Evolutionary conservation across 2,888 invertebrate genomes (phyloP), one percentile per base, ranked within the genome.

Genomic region (Poecilobothrus nobilitatus): DNA sequence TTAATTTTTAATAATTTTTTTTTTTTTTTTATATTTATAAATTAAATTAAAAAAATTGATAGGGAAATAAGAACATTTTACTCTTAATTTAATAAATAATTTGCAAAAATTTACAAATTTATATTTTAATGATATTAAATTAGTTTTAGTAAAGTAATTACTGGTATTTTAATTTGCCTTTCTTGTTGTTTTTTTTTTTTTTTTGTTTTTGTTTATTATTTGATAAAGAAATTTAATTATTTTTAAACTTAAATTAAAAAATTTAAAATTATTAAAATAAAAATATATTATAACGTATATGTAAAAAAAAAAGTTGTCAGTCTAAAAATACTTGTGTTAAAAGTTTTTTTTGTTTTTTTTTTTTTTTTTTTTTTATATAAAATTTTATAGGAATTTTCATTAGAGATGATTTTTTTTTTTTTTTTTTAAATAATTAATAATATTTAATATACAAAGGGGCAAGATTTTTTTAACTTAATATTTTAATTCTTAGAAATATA

Each of bases 291-390:
- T 53, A 53, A 7, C 2, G 7, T 37, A 27, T 27, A 27, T 27
- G 27, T 27, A 27, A 27, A 27, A 53, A 53, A 18, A 53, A 53
- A 53, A 15, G 15, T 53, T 53, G 53, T 53, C 53, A 53, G 53
- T 53, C 53, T 53, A 53, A 53, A 53, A 53, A 53, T 53, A 53
- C 53, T 53, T 53, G 53, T 53, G 15, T 53, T 53, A 53, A 53
- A 53, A 53, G 15, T 6, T 53, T 53, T 53, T 53, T 53, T 41
- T 41, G 37, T 41, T 8, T 41, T 41, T 41, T 41, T 41, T 3
- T 41, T 41, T 41, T 9, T 41, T 53, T 53, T 37, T 37, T 37
- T 12, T 37, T 37, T 8, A 5, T 37, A 10, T 37, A 10, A 12
- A 37, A 37, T 37, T 8, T 37, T 12, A 37, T 37, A 37, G 37